Evolutionary conservation across 2,113 vertebrate species (phyloP).

Genomic region (Leucopsar rothschildi): DNA sequence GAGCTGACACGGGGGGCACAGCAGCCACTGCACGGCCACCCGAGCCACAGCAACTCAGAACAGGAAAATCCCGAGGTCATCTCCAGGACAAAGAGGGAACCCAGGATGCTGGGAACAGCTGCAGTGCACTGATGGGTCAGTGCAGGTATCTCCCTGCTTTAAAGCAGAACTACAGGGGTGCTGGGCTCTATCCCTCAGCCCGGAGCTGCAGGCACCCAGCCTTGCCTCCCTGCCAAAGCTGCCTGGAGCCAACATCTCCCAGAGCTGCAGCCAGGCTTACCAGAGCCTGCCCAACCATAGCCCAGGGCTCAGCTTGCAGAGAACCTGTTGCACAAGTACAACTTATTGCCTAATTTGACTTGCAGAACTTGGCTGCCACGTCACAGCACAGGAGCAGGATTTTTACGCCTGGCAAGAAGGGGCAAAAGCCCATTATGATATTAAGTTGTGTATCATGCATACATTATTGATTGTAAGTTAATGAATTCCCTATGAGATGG

Average conservation of each 20-base stretch:
- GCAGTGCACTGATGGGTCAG: neutral
- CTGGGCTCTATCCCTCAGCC: neutral
- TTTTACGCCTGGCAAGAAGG: conserved; percentile 25
- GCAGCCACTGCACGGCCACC: neutral
- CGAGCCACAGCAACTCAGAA: neutral
- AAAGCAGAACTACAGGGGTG: neutral
- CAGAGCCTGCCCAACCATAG: neutral
- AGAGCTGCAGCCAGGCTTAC: neutral
- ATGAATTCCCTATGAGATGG: conserved; percentile 6
- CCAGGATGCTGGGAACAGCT: neutral
- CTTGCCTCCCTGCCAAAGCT: neutral
- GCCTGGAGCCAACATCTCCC: neutral
- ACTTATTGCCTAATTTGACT: conserved; percentile 13
- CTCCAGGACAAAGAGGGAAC: neutral
- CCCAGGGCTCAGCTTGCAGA: conserved; percentile 13
- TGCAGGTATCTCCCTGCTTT: neutral
- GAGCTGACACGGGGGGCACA: neutral
- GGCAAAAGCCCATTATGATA: neutral
- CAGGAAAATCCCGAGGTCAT: neutral
- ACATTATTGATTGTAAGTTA: conserved; percentile 44
- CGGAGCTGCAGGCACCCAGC: neutral
- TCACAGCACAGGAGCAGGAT: neutral
- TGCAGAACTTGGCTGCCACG: neutral
- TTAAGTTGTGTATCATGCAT: conserved; percentile 22
- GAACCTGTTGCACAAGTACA: conserved; percentile 35